A percentile compares a stretch with the other conserved stretches of the same genome.
Conservation (phyloP, 2,113 vertebrate species). For the Vulpes lagopus region DNA sequence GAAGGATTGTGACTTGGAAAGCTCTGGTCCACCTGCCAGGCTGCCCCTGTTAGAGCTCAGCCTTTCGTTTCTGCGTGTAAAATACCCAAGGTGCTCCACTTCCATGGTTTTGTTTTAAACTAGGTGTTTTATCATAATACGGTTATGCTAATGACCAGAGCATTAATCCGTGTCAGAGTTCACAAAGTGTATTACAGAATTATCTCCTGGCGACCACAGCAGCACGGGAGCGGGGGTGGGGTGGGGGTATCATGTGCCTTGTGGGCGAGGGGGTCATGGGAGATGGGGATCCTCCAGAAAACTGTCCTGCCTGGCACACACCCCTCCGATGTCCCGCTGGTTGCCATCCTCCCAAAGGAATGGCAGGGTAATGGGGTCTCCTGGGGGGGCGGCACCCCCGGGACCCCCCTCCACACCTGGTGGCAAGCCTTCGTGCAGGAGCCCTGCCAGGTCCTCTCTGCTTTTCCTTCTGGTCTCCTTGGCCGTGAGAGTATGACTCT, state of each 20-base stretch:
- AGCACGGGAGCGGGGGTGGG: too few species aligned
- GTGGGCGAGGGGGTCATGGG: rapidly evolving
- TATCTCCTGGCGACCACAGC: rapidly evolving
- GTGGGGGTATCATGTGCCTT: background rate
- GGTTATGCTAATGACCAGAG: background rate
- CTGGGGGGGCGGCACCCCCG: background rate
- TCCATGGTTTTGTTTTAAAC: background rate
- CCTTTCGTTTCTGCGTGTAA: too few species aligned
- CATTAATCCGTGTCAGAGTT: rapidly evolving
- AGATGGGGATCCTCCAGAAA: background rate
- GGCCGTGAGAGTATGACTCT: background rate
- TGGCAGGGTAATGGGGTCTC: background rate
- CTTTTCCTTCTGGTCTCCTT: background rate
- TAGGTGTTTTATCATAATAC: background rate
- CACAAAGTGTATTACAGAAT: rapidly evolving
- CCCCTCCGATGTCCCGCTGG: too few species aligned
- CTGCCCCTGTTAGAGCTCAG: rapidly evolving
- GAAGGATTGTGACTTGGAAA: background rate
- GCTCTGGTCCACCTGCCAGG: too few species aligned
- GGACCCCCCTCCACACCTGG: background rate
- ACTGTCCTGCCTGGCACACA: too few species aligned
- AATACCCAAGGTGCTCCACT: background rate
- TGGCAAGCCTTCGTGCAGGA: background rate
- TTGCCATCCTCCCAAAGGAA: background rate
- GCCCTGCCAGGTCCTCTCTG: background rate